Evolutionary conservation across 92 coral and sea anemone genomes (phyloP).

Genomic region (Actinostola sp.): DNA sequence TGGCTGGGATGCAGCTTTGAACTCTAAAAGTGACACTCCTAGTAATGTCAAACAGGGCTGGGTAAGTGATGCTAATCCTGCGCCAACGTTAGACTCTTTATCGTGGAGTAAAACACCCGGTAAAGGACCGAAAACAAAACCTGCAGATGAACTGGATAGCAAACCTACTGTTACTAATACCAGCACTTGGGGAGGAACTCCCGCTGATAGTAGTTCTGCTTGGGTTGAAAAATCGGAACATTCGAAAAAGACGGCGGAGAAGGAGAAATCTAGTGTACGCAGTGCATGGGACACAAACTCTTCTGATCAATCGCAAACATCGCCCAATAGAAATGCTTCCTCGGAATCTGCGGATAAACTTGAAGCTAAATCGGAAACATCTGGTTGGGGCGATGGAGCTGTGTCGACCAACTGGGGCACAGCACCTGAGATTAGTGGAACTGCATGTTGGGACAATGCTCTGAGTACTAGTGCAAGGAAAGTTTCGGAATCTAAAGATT

Average conservation of each 20-base stretch:
- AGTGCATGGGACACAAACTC: constrained; percentile 28
- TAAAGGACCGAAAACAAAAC: constrained; percentile 75
- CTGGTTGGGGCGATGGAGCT: constrained; percentile 93
- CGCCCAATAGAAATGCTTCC: constrained; percentile 28
- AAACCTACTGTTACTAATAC: constrained; percentile 38
- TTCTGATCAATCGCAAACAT: constrained; percentile 26
- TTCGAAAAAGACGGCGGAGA: constrained; percentile 27
- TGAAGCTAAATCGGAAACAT: constrained; percentile 40
- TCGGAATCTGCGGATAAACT: constrained; percentile 28
- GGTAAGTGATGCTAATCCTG: constrained; percentile 19
- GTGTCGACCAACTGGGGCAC: constrained; percentile 60
- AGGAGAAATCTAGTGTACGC: constrained; percentile 9
- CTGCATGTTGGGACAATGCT: constrained; percentile 90
- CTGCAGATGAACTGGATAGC: not conserved
- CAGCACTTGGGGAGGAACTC: constrained; percentile 88
- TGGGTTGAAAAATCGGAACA: constrained; percentile 71
- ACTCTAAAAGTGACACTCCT: constrained; percentile 10
- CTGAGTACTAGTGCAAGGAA: constrained; percentile 37
- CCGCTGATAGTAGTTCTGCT: constrained; percentile 80
- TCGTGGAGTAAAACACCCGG: constrained; percentile 97
- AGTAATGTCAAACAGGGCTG: constrained; percentile 14
- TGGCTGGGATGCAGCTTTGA: constrained; percentile 62
- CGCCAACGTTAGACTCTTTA: constrained; percentile 9
- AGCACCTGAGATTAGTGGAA: constrained; percentile 70
- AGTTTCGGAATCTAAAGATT: constrained; percentile 51